These are phyloP conservation scores for Zelleria hepariella DNA, from an alignment of 2,888 invertebrate genomes.

Conservation along the genomic window DNA sequence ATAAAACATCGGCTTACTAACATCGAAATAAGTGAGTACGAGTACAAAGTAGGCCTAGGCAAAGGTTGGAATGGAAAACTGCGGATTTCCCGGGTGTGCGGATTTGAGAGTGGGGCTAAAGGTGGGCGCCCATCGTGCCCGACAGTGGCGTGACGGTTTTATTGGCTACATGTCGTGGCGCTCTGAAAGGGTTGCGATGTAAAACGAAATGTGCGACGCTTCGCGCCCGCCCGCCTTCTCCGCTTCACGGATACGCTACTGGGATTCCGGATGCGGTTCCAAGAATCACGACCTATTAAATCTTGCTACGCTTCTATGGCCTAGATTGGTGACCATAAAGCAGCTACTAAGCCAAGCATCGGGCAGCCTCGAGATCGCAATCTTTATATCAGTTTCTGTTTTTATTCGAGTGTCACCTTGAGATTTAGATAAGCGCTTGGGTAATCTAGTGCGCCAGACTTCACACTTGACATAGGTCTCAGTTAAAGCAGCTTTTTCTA, in stretches of 20 bases:
- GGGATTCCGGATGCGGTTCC: neutral
- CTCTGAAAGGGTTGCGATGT: slow-evolving; percentile 26
- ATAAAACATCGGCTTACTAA: too few relatives aligned
- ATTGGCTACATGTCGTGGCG: slow-evolving; percentile 23
- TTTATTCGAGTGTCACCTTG: neutral
- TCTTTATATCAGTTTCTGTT: too few relatives aligned
- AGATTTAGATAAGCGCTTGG: neutral
- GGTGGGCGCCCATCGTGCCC: slow-evolving; percentile 18
- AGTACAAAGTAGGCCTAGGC: too few relatives aligned
- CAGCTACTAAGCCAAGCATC: neutral
- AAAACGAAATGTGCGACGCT: slow-evolving; percentile 21
- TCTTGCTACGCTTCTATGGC: neutral
- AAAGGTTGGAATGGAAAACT: neutral
- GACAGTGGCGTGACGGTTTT: slow-evolving; percentile 21
- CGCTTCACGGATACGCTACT: neutral
- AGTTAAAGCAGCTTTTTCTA: neutral
- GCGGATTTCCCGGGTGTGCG: neutral
- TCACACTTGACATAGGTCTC: neutral
- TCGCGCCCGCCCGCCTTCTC: neutral
- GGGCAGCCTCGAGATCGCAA: neutral
- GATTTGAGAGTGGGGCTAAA: slow-evolving; percentile 23
- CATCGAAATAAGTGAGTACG: too few relatives aligned
- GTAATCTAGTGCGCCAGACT: neutral
- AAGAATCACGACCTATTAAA: neutral
- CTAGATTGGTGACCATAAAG: neutral